Evolutionary conservation across 2,113 vertebrate species (phyloP), one percentile per base, ranked within the genome.

Genomic region (Lutjanus erythropterus): DNA sequence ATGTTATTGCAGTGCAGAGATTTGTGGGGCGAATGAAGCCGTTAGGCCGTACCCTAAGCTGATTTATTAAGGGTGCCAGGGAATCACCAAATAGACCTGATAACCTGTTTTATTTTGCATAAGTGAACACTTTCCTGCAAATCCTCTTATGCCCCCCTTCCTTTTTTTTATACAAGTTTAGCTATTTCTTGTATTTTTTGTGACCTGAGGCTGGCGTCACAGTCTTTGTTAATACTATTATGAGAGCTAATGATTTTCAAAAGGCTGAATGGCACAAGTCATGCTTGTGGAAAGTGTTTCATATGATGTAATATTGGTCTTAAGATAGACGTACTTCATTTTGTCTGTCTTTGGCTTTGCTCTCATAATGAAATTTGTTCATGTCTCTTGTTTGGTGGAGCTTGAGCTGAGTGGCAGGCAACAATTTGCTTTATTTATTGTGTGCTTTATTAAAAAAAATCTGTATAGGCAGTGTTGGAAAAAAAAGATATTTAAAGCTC

Each of bases 1-100:
- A 90, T 95, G 95, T 95, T 95, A 95, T 96, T 96, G 92, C 93
- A 91, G 87, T 87, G 92, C 94, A 94, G 93, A 95, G 95, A 94
- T 95, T 94, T 96, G 94, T 89, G 66, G 86, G 82, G 83, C 82
- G 93, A 94, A 92, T 92, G 90, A 92, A 95, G 94, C 94, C 86
- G 89, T 95, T 93, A 94, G 92, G 86, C 93, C 79, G 91, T 61
- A 88, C 79, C 90, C 82, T 94, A 95, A 96, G 94, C 93, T 91
- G 94, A 96, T 95, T 96, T 95, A 96, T 95, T 93, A 94, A 93
- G 90, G 84, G 93, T 93, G 90, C 93, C 80, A 71, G 89, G 89
- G 90, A 95, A 93, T 95, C 91, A 87, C 91, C 88, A 93, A 94
- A 94, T 91, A 93, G 93, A 94, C 92, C 88, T 79, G 93, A 95